Conservation (phyloP, 2,113 vertebrate genomes). For the Microcebus ravelobensis region DNA sequence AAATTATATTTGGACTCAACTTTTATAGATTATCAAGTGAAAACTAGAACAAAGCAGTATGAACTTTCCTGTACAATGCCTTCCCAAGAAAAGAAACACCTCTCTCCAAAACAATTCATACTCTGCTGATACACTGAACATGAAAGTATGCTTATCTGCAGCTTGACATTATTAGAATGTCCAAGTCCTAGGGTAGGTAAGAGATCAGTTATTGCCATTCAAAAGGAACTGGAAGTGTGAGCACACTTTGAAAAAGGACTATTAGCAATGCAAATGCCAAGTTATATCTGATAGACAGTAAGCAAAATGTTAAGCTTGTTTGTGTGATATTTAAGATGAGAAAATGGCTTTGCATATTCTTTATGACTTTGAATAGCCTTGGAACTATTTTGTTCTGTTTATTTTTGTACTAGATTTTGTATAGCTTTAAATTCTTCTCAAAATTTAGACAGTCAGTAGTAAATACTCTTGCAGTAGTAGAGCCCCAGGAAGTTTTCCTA, state of each 20-base stretch:
- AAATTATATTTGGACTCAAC: slow-evolving; percentile 5
- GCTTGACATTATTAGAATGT: not conserved
- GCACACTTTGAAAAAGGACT: slow-evolving; percentile 15
- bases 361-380: slow-evolving; percentile 4
- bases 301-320: slow-evolving; percentile 42
- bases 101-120: not conserved
- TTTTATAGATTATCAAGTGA: slow-evolving; percentile 15
- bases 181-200: not conserved
- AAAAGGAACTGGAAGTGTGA: slow-evolving; percentile 5
- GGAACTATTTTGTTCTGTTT: not conserved
- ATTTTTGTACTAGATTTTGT: not conserved
- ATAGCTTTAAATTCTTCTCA: slow-evolving; percentile 9
- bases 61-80: not conserved
- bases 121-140: not conserved
- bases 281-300: slow-evolving; percentile 26
- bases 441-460: not conserved
- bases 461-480: not conserved
- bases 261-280: slow-evolving; percentile 28
- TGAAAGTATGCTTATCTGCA: not conserved
- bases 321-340: slow-evolving; percentile 3
- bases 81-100: not conserved
- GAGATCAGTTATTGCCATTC: not conserved
- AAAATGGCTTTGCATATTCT: slow-evolving; percentile 31
- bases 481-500: not conserved
- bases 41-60: slow-evolving; percentile 18